A percentile compares a stretch with the other conserved stretches of the same genome.
phyloP scores from a whole-genome alignment of 1,140 invertebrate species.

The Patella vulgata region DNA sequence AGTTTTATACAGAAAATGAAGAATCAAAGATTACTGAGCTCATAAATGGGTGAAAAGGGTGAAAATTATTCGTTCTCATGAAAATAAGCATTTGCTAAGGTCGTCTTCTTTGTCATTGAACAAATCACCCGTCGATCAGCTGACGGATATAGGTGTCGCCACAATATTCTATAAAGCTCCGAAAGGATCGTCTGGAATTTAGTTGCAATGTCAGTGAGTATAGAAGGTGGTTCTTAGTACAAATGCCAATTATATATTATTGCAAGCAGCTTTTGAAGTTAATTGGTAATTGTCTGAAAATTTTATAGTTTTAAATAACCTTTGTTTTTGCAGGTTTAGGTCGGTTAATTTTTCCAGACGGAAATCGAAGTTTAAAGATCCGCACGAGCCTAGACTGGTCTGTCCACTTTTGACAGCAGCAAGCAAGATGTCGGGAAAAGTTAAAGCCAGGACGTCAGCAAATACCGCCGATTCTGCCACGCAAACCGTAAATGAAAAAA shows the following conservation, averaged over 20 bases:
- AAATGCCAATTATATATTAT: no score
- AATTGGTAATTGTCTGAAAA: no score
- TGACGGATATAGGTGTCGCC: conserved; percentile 58
- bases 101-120: conserved; percentile 31
- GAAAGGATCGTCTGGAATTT: conserved; percentile 26
- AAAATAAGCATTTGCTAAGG: no score
- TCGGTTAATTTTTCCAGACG: conserved; percentile 19
- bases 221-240: no score
- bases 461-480: conserved; percentile 69
- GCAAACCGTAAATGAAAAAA: conserved; percentile 70
- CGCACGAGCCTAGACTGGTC: conserved; percentile 11
- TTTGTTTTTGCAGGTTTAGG: no score
- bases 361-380: conserved; percentile 1
- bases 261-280: no score
- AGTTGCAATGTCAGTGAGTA: no score
- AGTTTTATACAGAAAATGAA: neutral
- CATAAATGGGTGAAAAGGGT: neutral
- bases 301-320: no score
- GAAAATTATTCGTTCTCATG: no score
- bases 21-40: neutral
- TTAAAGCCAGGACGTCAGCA: conserved; percentile 65
- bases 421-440: conserved; percentile 67
- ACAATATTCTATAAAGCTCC: conserved; percentile 32
- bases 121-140: conserved; percentile 57
- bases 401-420: conserved; percentile 43